phyloP scores from a whole-genome alignment of 2,888 invertebrate genomes.

The Spodoptera littoralis region DNA sequence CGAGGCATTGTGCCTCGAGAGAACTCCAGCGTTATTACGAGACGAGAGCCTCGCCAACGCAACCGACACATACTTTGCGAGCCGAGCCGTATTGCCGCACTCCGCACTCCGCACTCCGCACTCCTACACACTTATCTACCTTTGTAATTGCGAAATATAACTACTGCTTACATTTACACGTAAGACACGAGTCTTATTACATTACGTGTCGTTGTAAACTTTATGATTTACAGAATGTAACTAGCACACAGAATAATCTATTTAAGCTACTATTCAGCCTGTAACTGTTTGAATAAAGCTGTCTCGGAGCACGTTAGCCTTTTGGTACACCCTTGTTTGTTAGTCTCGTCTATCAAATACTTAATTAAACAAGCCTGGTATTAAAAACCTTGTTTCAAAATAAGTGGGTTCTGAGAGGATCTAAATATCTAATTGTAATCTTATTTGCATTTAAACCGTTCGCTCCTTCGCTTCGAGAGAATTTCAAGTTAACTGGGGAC shows the following conservation, averaged over 20 bases:
- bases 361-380: conserved; percentile 66
- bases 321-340: conserved; percentile 42
- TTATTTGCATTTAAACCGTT: conserved; percentile 77
- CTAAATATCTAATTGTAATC: conserved; percentile 78
- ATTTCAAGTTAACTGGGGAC: conserved; percentile 61
- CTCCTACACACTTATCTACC: conserved; percentile 18
- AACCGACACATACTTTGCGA: conserved; percentile 62
- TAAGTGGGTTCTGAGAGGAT: conserved; percentile 69
- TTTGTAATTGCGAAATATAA: conserved; percentile 20
- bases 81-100: conserved; percentile 48
- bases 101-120: conserved; percentile 18
- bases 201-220: neutral
- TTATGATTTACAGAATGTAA: neutral
- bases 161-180: neutral
- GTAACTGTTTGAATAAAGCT: conserved; percentile 1
- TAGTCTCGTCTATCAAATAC: conserved; percentile 58
- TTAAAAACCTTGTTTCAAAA: conserved; percentile 70
- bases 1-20: conserved; percentile 70
- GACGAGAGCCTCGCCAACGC: conserved; percentile 61
- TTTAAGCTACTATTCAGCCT: no score
- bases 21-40: conserved; percentile 54
- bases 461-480: conserved; percentile 60
- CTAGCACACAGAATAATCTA: no score
- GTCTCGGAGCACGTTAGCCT: conserved; percentile 15
- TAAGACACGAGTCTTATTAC: neutral